These are phyloP conservation scores for Lathamus discolor DNA, from an alignment of 2,113 vertebrate species.

Conservation along the genomic window DNA sequence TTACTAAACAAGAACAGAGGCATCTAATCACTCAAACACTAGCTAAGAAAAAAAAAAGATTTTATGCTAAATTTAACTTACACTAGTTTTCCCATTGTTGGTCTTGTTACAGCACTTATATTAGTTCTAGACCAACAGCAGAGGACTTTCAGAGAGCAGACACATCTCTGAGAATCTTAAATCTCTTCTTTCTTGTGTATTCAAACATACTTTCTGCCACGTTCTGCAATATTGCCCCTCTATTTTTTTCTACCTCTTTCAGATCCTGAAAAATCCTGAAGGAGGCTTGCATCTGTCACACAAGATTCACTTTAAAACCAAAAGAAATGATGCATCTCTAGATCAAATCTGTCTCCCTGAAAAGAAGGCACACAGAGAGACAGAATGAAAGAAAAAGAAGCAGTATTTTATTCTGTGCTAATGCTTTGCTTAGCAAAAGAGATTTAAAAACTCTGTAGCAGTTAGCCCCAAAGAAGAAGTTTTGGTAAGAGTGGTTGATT, in stretches of 20 bases:
- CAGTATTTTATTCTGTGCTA: not conserved
- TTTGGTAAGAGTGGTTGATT: not conserved
- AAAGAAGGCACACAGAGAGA: not conserved
- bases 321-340: not conserved
- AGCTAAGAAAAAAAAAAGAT: not conserved
- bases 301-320: not conserved
- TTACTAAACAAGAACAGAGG: not conserved
- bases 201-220: not conserved
- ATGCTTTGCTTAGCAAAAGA: not conserved
- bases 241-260: not conserved
- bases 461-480: not conserved
- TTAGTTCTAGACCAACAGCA: not conserved
- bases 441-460: not conserved
- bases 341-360: not conserved
- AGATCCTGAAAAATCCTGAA: not conserved
- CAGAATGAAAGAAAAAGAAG: not conserved
- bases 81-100: not conserved
- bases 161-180: not conserved
- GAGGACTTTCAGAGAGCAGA: not conserved
- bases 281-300: not conserved
- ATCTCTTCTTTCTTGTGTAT: not conserved
- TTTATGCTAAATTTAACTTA: not conserved
- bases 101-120: not conserved
- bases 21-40: not conserved
- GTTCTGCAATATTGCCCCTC: not conserved